phyloP scores from a whole-genome alignment of 2,888 invertebrate genomes.

The Balanococcus diminutus region DNA sequence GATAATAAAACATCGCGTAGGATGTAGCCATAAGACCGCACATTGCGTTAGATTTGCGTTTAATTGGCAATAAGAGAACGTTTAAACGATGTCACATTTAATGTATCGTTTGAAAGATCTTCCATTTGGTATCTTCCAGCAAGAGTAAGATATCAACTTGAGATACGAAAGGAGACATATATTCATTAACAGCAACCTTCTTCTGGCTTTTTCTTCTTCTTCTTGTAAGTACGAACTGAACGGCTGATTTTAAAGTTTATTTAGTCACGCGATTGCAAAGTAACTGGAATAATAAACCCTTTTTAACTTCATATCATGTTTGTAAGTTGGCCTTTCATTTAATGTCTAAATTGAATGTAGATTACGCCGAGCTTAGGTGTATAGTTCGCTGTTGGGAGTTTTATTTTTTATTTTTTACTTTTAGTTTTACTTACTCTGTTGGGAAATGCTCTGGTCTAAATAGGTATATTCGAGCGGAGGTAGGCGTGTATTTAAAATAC shows the following conservation, averaged over 20 bases:
- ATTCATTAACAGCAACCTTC: conserved; percentile 33
- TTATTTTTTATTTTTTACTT: too few species aligned
- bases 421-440: neutral
- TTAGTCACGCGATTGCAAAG: conserved; percentile 21
- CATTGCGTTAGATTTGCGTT: conserved; percentile 52
- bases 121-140: conserved; percentile 45
- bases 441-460: neutral
- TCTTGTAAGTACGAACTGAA: conserved; percentile 4
- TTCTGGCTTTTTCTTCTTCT: too few species aligned
- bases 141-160: conserved; percentile 44
- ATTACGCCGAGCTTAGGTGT: neutral
- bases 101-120: conserved; percentile 45
- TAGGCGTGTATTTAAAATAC: neutral
- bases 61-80: conserved; percentile 52
- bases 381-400: neutral
- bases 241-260: conserved; percentile 29
- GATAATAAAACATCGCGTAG: conserved; percentile 50
- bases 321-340: conserved; percentile 11
- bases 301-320: neutral
- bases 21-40: conserved; percentile 46
- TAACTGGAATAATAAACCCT: conserved; percentile 22
- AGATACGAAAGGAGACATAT: conserved; percentile 43
- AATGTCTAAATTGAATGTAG: conserved; percentile 12
- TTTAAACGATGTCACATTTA: conserved; percentile 52
- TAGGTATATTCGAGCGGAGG: neutral